Percentiles rank a stretch among this genome's conserved stretches.
These are phyloP conservation scores for Orientallactaga sibirica DNA, from an alignment of 2,797 vertebrate genomes.

Conservation along the genomic window DNA sequence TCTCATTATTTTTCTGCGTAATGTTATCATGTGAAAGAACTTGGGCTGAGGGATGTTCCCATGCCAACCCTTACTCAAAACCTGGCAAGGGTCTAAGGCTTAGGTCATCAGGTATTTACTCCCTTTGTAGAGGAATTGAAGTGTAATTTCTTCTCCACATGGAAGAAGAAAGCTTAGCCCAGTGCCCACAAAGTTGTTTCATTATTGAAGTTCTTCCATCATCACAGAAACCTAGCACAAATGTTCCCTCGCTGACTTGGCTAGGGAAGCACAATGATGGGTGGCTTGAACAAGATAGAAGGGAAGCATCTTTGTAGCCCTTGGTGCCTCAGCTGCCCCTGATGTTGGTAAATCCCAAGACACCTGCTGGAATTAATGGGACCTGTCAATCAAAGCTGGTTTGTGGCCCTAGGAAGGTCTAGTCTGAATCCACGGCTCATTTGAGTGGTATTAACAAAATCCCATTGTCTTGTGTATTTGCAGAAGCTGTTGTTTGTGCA, in stretches of 20 bases:
- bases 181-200: neutral
- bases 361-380: neutral
- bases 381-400: neutral
- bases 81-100: neutral
- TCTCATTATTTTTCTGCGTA: slow-evolving; percentile 74
- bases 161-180: neutral
- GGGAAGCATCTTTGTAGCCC: neutral
- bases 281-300: neutral
- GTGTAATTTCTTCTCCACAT: neutral
- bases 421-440: neutral
- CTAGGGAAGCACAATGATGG: neutral
- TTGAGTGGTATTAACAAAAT: neutral
- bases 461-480: neutral
- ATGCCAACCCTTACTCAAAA: neutral
- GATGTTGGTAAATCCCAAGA: neutral
- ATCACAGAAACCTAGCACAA: neutral
- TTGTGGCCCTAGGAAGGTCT: neutral
- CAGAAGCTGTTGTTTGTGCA: neutral
- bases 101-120: fast-evolving
- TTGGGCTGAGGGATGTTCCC: neutral
- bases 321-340: neutral
- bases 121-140: fast-evolving
- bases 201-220: neutral
- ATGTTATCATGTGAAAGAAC: slow-evolving; percentile 38
- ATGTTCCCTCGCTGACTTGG: neutral